Percentiles rank a stretch among this genome's conserved stretches.
These are phyloP conservation scores for Meleagris gallopavo DNA, from an alignment of 2,113 vertebrate species.

Conservation along the genomic window DNA sequence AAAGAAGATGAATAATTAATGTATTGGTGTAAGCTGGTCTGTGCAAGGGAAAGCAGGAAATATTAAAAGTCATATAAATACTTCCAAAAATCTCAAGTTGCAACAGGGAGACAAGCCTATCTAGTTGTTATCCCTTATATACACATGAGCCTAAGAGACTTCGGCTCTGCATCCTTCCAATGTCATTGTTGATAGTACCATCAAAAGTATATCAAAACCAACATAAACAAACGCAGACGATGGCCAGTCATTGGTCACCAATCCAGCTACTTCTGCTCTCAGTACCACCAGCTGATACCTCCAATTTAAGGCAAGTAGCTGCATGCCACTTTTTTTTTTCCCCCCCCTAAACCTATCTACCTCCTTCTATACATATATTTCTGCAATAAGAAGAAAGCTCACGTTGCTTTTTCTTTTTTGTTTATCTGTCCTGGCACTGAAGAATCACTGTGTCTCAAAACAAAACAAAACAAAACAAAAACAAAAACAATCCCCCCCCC, in stretches of 20 bases:
- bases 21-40: neutral
- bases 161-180: neutral
- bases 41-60: neutral
- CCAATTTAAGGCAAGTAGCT: neutral
- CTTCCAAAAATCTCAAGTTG: neutral
- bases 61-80: neutral
- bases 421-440: neutral
- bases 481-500: fast-evolving
- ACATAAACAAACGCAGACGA: neutral
- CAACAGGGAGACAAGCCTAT: neutral
- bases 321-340: neutral
- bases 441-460: neutral
- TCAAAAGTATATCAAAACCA: neutral
- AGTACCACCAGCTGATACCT: neutral
- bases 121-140: neutral
- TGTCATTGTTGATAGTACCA: neutral
- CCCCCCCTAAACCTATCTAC: neutral
- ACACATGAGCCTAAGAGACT: neutral
- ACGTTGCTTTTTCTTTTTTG: neutral
- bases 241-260: neutral
- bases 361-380: neutral
- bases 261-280: neutral
- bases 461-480: neutral
- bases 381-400: neutral
- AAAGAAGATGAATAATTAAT: neutral